These are phyloP conservation scores for Machaerirhynchus nigripectus DNA, from an alignment of 2,113 vertebrate species.

Conservation along the genomic window DNA sequence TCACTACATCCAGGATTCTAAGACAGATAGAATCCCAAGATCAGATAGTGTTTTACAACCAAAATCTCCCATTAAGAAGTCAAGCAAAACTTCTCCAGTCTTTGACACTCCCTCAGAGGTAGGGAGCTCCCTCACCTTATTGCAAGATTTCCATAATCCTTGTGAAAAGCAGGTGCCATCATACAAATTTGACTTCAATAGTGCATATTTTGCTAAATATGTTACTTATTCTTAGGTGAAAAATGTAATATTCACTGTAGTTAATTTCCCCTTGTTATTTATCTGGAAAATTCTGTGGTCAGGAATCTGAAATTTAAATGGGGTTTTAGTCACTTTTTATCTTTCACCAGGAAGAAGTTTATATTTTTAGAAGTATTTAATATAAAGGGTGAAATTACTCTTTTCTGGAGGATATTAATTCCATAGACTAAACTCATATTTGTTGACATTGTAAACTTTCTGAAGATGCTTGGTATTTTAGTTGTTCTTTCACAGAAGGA, in stretches of 20 bases:
- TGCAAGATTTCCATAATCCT: not conserved
- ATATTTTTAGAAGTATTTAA: not conserved
- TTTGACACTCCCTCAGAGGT: not conserved
- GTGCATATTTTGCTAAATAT: not conserved
- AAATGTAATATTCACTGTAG: not conserved
- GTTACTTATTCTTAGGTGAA: not conserved
- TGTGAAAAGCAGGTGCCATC: not conserved
- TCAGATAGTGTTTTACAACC: not conserved
- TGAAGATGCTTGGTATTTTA: not conserved
- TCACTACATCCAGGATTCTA: not conserved
- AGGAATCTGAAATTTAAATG: constrained; percentile 12
- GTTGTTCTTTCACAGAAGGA: not conserved
- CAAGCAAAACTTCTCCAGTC: not conserved
- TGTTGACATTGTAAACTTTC: not conserved
- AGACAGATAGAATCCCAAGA: not conserved
- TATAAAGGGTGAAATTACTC: not conserved
- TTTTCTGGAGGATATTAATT: not conserved
- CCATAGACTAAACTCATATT: not conserved
- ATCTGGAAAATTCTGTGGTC: not conserved
- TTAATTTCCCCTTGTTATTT: constrained; percentile 8
- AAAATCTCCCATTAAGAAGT: not conserved
- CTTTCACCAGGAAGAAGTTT: not conserved
- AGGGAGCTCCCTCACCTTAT: not conserved
- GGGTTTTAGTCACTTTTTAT: not conserved
- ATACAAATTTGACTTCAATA: not conserved